Evolutionary conservation across 2,888 invertebrate species (phyloP).

Genomic region (Yponomeuta malinellus): DNA sequence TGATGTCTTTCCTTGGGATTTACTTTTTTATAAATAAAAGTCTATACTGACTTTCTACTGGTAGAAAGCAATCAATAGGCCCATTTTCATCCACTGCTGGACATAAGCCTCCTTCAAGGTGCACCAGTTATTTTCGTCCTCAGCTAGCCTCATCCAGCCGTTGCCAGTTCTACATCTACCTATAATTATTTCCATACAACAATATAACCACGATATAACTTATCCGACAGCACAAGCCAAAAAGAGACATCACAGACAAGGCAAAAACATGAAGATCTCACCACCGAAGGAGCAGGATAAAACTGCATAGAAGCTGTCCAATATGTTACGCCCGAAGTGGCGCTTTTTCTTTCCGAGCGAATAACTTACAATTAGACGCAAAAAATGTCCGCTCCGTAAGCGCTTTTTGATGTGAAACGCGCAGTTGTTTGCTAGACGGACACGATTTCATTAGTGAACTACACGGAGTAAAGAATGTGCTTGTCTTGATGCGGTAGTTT

Average conservation of each 20-base stretch:
- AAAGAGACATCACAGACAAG: not conserved
- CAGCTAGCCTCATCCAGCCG: too few relatives aligned
- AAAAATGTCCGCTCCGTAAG: conserved; percentile 50
- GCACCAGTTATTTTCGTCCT: too few relatives aligned
- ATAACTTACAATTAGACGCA: conserved; percentile 47
- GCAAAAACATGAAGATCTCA: conserved; percentile 1
- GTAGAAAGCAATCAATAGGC: too few relatives aligned
- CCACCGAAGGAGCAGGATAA: not conserved
- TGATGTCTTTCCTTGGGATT: too few relatives aligned
- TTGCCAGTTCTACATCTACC: too few relatives aligned
- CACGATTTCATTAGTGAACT: conserved; percentile 56
- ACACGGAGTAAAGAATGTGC: conserved; percentile 40
- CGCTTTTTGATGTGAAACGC: conserved; percentile 59
- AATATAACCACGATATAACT: too few relatives aligned
- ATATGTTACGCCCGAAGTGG: conserved; percentile 15
- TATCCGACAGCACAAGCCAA: not conserved
- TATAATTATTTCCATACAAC: too few relatives aligned
- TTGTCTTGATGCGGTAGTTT: conserved; percentile 11
- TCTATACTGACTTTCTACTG: too few relatives aligned
- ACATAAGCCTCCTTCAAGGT: too few relatives aligned
- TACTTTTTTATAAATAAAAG: too few relatives aligned
- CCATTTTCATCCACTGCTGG: too few relatives aligned
- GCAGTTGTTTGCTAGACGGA: conserved; percentile 47
- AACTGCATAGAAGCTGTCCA: conserved; percentile 12
- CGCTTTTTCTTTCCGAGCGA: conserved; percentile 6